Evolutionary conservation across 1,140 invertebrate species (phyloP).

Genomic region (Drosophila lowei): DNA sequence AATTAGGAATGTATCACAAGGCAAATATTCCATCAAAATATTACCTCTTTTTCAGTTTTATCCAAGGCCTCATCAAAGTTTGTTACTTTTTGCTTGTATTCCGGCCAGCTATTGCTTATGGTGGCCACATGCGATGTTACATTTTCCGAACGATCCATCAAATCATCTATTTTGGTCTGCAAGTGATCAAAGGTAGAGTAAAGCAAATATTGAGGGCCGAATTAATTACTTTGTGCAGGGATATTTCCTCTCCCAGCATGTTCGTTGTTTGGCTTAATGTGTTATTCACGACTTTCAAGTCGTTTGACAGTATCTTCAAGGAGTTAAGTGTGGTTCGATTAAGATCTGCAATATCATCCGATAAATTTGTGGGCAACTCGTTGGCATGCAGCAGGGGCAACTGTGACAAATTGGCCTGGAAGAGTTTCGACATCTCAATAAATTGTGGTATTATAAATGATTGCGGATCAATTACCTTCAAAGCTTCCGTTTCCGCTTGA

Average conservation of each 20-base stretch:
- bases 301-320: constrained; percentile 42
- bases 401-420: constrained; percentile 60
- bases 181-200: constrained; percentile 15
- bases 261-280: constrained; percentile 69
- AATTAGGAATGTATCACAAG: neutral
- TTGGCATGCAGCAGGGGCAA: constrained; percentile 42
- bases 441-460: neutral
- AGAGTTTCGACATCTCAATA: neutral
- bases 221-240: constrained; percentile 58
- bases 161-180: constrained; percentile 71
- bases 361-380: constrained; percentile 46
- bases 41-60: constrained; percentile 67
- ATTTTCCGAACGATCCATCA: constrained; percentile 72
- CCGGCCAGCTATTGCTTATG: constrained; percentile 70
- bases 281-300: constrained; percentile 65
- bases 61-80: constrained; percentile 57
- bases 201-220: neutral
- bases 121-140: constrained; percentile 76
- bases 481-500: constrained; percentile 50
- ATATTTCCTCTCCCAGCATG: constrained; percentile 66
- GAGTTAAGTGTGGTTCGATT: constrained; percentile 49
- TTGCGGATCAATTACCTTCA: constrained; percentile 41
- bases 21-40: neutral
- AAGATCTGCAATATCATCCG: constrained; percentile 53
- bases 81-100: constrained; percentile 69